A percentile compares a stretch with the other conserved stretches of the same genome.
phyloP scores from a whole-genome alignment of 2,888 invertebrate genomes.

The Nudaria mundana region DNA sequence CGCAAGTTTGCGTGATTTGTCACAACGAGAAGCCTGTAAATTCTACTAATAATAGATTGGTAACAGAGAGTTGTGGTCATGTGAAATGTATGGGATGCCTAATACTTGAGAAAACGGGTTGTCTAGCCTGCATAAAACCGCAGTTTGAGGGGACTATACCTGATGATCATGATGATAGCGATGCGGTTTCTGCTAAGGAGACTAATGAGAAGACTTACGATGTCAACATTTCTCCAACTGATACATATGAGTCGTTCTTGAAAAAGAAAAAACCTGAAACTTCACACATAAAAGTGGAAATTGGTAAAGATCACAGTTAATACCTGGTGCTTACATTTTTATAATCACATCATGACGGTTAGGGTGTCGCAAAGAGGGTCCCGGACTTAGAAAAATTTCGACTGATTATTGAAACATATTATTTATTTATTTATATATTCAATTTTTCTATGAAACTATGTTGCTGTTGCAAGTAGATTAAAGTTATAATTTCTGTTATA shows the following conservation, averaged over 20 bases:
- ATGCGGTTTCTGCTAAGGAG: constrained; percentile 24
- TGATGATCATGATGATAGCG: constrained; percentile 25
- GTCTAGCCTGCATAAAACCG: constrained; percentile 74
- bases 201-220: constrained; percentile 27
- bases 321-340: background rate
- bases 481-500: too few relatives aligned
- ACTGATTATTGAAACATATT: too few relatives aligned
- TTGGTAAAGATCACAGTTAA: constrained; percentile 41
- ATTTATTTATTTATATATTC: too few relatives aligned
- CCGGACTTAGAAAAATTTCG: too few relatives aligned
- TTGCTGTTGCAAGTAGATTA: too few relatives aligned
- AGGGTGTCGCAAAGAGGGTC: too few relatives aligned
- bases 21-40: constrained; percentile 76
- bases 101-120: constrained; percentile 84
- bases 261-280: constrained; percentile 63
- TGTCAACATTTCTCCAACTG: constrained; percentile 20
- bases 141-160: constrained; percentile 24
- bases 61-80: constrained; percentile 89
- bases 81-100: constrained; percentile 88
- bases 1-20: constrained; percentile 82
- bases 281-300: constrained; percentile 62
- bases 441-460: too few relatives aligned
- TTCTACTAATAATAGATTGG: constrained; percentile 82
- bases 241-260: constrained; percentile 37
- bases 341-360: too few relatives aligned